Evolutionary conservation across 1,140 invertebrate genomes (phyloP), one percentile per base, ranked within the genome.

Genomic region (Zaprionus ghesquierei): DNA sequence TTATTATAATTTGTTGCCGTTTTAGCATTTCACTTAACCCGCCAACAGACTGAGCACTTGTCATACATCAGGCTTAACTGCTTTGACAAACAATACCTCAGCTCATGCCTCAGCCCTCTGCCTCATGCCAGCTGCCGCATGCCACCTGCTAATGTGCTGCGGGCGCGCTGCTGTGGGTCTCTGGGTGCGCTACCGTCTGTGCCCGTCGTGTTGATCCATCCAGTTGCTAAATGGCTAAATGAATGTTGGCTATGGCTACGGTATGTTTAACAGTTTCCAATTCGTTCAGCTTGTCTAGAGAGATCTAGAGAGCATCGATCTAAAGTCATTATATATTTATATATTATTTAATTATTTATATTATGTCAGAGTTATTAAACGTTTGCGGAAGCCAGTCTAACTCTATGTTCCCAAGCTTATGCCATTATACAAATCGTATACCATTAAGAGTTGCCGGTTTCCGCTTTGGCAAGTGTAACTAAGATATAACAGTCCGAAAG

Each of bases 1-100:
- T 87, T 76, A 86, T 87, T 71, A 78, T 86, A 71, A 86, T 86
- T 79, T 79, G 64, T 62, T 61, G 65, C 23, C 68, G 46, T 79
- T 74, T 79, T 81, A 62, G 59, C 59, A 58, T 70, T 70, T 64
- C 60, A 69, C 66, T 74, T 69, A 77, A 69, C 58, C 60, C 29
- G 64, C 54, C 27, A 72, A 72, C 58, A 33, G 12, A 33, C 35
- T 15, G 35, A 46, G 41, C 41, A 61, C 50, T 61, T 73, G 55
- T 60, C 70, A 73, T 62, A 63, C 54, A 56, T 76, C 44, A 63
- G 12, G 58, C 60, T 51, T 59, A 74, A 61, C 20, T 20, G 46
- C 56, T 71, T 44, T 86, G 82, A 81, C 81, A 85, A 85, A 85
- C 78, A 66, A 50, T 65, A 22, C 35, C 35, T 41, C n/a, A 33